These are phyloP conservation scores for Andricus curvator DNA, from an alignment of 2,888 invertebrate genomes.

Conservation along the genomic window DNA sequence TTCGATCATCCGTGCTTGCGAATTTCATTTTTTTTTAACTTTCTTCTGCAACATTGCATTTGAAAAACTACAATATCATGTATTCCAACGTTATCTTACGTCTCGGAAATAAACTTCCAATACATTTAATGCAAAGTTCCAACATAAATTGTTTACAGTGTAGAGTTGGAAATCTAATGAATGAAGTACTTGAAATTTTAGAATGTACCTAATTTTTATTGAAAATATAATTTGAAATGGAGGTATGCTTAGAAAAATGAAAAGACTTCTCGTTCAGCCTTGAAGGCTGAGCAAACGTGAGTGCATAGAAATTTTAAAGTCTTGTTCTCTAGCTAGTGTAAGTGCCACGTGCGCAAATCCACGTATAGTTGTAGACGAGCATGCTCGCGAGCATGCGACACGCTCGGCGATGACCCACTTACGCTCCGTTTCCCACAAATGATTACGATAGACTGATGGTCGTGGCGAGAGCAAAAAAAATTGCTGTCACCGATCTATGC, in stretches of 20 bases:
- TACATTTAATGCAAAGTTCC: too few relatives aligned
- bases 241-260: not conserved
- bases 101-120: too few relatives aligned
- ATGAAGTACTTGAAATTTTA: not conserved
- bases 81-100: too few relatives aligned
- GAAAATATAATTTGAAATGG: not conserved
- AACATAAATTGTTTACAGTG: not conserved
- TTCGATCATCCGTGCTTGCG: too few relatives aligned
- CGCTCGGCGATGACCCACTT: slow-evolving; percentile 63
- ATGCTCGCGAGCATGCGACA: slow-evolving; percentile 14
- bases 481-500: slow-evolving; percentile 13
- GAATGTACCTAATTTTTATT: not conserved
- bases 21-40: too few relatives aligned
- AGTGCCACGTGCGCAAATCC: slow-evolving; percentile 25
- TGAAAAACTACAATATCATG: too few relatives aligned
- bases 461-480: slow-evolving; percentile 22
- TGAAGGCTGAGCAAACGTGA: slow-evolving; percentile 2
- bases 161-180: not conserved
- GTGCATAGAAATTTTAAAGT: not conserved
- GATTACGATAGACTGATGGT: slow-evolving; percentile 58
- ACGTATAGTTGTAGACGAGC: slow-evolving; percentile 11
- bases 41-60: too few relatives aligned
- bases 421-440: slow-evolving; percentile 58
- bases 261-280: not conserved
- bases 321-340: not conserved